phyloP scores from a whole-genome alignment of 2,888 invertebrate species.

The Crossocerus cetratus region DNA sequence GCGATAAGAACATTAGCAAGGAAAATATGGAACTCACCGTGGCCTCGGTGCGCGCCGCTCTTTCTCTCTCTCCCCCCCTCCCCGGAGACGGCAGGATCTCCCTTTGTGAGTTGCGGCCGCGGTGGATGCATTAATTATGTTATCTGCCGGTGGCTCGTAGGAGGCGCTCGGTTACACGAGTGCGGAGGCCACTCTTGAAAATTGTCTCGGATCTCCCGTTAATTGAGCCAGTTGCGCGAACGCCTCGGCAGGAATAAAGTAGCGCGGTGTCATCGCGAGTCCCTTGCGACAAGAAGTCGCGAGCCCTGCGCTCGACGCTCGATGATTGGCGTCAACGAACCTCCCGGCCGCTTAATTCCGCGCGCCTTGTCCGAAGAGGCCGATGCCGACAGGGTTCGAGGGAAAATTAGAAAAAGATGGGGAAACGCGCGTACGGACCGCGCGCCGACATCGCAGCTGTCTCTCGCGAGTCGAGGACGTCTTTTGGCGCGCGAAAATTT shows the following conservation, averaged over 20 bases:
- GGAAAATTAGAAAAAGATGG: constrained; percentile 22
- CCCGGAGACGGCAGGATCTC: too few relatives aligned
- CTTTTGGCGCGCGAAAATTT: constrained; percentile 18
- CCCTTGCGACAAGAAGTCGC: constrained; percentile 39
- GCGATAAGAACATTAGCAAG: too few relatives aligned
- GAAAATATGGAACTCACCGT: too few relatives aligned
- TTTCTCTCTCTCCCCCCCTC: too few relatives aligned
- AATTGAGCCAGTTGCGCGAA: constrained; percentile 38
- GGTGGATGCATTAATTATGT: constrained; percentile 37
- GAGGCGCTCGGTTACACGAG: constrained; percentile 8
- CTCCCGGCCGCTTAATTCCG: constrained; percentile 49
- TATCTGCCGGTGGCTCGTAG: constrained; percentile 10
- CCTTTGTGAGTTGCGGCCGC: too few relatives aligned
- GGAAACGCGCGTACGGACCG: not conserved
- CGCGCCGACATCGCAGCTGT: constrained; percentile 6
- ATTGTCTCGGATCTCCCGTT: constrained; percentile 47
- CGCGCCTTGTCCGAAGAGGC: constrained; percentile 16
- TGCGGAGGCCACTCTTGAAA: constrained; percentile 4
- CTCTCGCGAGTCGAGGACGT: constrained; percentile 3
- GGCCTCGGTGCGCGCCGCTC: too few relatives aligned
- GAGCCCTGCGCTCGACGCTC: constrained; percentile 44
- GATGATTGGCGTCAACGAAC: constrained; percentile 63
- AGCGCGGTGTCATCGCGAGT: constrained; percentile 46
- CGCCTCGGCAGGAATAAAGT: constrained; percentile 31
- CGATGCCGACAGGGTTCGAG: constrained; percentile 1